A percentile compares a stretch with the other conserved stretches of the same genome.
Conservation (phyloP, 2,797 vertebrate genomes). For the Cephalopachus bancanus region DNA sequence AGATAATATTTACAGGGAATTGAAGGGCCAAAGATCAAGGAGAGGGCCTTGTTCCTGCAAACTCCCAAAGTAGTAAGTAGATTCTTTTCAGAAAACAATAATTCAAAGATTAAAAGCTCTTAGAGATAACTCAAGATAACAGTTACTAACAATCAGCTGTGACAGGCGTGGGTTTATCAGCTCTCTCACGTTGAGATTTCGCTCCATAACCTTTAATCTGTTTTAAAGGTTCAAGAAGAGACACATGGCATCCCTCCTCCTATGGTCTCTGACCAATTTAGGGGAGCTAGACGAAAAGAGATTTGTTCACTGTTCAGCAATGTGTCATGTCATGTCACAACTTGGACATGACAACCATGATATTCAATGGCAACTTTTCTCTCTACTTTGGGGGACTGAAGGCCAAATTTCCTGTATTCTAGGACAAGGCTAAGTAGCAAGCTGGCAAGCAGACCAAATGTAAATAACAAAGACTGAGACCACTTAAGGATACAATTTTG, state of each 20-base stretch:
- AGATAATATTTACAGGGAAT: conserved; percentile 21
- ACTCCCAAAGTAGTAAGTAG: background rate
- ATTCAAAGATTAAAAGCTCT: conserved; percentile 36
- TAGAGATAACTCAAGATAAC: background rate
- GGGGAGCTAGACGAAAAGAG: background rate
- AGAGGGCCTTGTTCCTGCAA: background rate
- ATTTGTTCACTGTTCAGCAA: background rate
- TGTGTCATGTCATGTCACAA: background rate
- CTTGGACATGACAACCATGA: background rate
- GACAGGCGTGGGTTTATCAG: background rate
- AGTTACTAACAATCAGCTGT: conserved; percentile 45
- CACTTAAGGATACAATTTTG: background rate
- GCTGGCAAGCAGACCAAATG: background rate
- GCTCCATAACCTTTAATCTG: background rate
- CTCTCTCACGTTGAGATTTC: background rate
- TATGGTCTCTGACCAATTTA: background rate
- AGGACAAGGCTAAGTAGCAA: background rate
- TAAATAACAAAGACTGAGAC: conserved; percentile 25
- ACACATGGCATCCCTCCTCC: background rate
- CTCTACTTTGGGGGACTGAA: background rate
- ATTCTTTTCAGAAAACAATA: background rate
- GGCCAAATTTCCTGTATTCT: conserved; percentile 26
- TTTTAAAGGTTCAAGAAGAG: conserved; percentile 26
- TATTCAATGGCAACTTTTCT: background rate
- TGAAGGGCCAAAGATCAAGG: background rate